Percentiles rank a stretch among this genome's conserved stretches.
Conservation (phyloP, 2,888 invertebrate species). For the Acrobasis repandana region DNA sequence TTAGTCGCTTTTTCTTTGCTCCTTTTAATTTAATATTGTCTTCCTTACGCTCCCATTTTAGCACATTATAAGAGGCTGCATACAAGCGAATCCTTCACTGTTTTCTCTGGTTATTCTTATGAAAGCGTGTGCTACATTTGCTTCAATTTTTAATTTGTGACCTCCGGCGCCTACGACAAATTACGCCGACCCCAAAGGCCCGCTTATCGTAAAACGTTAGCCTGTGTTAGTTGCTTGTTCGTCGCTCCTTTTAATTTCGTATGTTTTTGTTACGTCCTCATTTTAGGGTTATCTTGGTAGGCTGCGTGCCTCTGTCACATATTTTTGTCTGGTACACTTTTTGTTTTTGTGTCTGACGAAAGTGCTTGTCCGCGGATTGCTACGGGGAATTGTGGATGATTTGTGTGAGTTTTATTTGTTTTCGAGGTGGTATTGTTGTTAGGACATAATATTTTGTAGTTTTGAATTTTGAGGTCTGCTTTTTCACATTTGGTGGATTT, state of each 20-base stretch:
- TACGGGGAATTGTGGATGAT: not conserved
- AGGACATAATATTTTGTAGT: not conserved
- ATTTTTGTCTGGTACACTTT: conserved; percentile 54
- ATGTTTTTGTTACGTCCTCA: conserved; percentile 73
- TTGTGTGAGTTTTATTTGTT: not conserved
- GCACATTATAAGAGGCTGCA: no score
- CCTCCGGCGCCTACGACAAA: conserved; percentile 80
- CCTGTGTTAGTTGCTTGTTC: conserved; percentile 74
- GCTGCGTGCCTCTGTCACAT: conserved; percentile 65
- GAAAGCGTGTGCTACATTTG: not conserved
- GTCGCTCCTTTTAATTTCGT: conserved; percentile 78
- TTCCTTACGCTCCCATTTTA: conserved; percentile 73
- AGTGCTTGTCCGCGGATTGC: conserved; percentile 18
- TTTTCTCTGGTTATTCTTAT: no score
- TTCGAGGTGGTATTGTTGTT: not conserved
- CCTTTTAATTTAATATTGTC: conserved; percentile 79
- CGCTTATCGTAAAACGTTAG: conserved; percentile 75
- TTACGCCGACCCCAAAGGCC: conserved; percentile 76
- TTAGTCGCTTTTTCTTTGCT: conserved; percentile 75
- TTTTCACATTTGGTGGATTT: not conserved
- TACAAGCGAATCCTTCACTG: no score
- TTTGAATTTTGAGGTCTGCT: not conserved
- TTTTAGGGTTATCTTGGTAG: conserved; percentile 68
- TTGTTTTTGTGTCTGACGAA: conserved; percentile 33
- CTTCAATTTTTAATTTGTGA: not conserved